Base-by-base conservation (phyloP, 2,888 invertebrate genomes). In the Drosophila heteroneura region DNA sequence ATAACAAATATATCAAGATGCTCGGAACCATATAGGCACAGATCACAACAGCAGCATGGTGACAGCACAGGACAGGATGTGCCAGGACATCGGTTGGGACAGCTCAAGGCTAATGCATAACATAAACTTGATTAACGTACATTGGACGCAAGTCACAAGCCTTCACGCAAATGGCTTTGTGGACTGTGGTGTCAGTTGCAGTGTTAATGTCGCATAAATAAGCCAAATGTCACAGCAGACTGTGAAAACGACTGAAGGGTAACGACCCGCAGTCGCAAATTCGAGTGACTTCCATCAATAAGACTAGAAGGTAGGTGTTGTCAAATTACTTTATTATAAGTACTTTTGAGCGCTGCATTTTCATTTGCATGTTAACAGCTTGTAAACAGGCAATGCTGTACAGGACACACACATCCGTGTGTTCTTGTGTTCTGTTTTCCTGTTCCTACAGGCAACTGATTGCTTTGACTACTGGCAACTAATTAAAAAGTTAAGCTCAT, bases 401-500 rank as follows among this genome's bases (percentile, higher is more conserved):
- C 60, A 74, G 76, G 60, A 57, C 60, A 63, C 41, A 30, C 57
- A 58, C 58, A 58, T 52, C 44, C 44, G 22, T 30, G 39, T 26
- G 44, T 37, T 65, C 37, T 5, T 16, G 26, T 49, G 35, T 58
- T 41, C 53, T 44, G 39, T 54, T 60, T 66, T 59, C 39, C 56
- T 28, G 49, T 58, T 51, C n/a, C 64, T 65, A 62, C 69, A 39
- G 77, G 19, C 68, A 63, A 73, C 61, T 85, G 82, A 83, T 89
- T 84, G 89, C 86, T 81, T 82, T 86, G 81, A 86, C 84, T 82
- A 72, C 70, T 70, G 75, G 71, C 81, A 87, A 86, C 86, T 86
- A 86, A 86, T 86, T 86, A 86, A 86, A 86, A 86, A 86, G 89
- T 86, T 89, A 82, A 85, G 79, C 84, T 84, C 81, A 69, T 82